Base-by-base conservation (phyloP, 2,888 invertebrate genomes). In the Hypselothyrea guttata region DNA sequence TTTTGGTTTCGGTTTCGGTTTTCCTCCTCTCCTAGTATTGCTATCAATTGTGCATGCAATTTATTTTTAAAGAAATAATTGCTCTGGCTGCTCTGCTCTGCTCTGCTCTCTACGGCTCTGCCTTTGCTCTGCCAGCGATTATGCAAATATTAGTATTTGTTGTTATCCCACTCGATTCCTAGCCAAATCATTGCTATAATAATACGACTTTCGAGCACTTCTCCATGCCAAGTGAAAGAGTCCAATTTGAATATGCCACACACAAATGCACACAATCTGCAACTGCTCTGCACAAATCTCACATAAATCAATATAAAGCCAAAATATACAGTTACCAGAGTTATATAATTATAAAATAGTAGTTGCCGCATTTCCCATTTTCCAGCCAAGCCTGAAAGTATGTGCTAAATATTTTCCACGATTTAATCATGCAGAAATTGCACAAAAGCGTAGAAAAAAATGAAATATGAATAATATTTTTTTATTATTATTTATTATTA, bases 11-110 rank as follows among this genome's bases (percentile, higher is more conserved):
- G n/a, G n/a, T n/a, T n/a, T n/a, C n/a, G n/a, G n/a, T n/a, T n/a
- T n/a, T n/a, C n/a, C n/a, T n/a, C n/a, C n/a, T 42, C 22, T 48
- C 28, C 42, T 70, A 49, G 74, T 71, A 84, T 84, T 82, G 75
- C 81, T 83, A 83, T 71, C 81, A 82, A 82, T 83, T 85, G 84
- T 85, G 84, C 85, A 82, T 82, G 81, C 81, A 82, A 82, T 82
- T 82, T 82, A 83, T 82, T 82, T 79, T 83, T 83, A 75, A 83
- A 85, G 81, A 82, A 82, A 82, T 82, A 82, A 82, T 82, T 82
- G 81, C 81, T 85, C 68, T 61, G 67, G 65, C 77, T 22, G 22
- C 22, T 22, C n/a, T n/a, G n/a, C n/a, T n/a, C n/a, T n/a, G n/a
- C n/a, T n/a, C n/a, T n/a, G n/a, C n/a, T n/a, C n/a, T n/a, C n/a